These are phyloP conservation scores for Rhagonycha fulva DNA, from an alignment of 2,888 invertebrate genomes.

Conservation along the genomic window DNA sequence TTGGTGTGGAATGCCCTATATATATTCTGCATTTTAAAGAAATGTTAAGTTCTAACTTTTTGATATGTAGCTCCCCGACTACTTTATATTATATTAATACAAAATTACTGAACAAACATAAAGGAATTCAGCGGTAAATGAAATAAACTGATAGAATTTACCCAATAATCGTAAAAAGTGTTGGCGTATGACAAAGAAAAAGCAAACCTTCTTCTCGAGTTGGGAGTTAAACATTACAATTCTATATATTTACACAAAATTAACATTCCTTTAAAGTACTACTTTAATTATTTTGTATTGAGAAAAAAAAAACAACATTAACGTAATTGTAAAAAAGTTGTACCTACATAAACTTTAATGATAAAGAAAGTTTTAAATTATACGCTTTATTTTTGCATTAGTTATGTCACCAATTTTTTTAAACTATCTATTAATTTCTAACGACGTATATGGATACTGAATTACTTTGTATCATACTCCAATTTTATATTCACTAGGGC, in stretches of 20 bases:
- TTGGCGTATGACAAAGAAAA: no score
- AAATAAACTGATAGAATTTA: no score
- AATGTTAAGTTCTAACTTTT: no score
- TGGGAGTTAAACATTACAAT: background rate
- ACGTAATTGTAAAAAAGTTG: background rate
- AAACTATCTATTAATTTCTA: background rate
- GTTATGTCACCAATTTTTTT: slow-evolving; percentile 4
- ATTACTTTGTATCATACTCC: background rate
- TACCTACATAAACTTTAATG: background rate
- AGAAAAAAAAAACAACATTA: background rate
- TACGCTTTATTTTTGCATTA: background rate
- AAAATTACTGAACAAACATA: no score
- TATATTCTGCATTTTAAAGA: no score
- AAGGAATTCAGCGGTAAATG: no score
- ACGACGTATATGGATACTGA: background rate
- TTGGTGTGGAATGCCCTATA: no score
- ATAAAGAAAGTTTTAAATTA: slow-evolving; percentile 4
- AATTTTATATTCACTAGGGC: background rate
- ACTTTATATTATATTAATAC: no score
- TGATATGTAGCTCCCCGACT: no score
- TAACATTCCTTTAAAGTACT: background rate
- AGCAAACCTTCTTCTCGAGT: no score
- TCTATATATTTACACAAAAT: background rate
- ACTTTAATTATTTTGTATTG: background rate
- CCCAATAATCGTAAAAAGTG: no score